Evolutionary conservation across 2,113 vertebrate species (phyloP), one percentile per base, ranked within the genome.

Genomic region (Scartelaos histophorus): DNA sequence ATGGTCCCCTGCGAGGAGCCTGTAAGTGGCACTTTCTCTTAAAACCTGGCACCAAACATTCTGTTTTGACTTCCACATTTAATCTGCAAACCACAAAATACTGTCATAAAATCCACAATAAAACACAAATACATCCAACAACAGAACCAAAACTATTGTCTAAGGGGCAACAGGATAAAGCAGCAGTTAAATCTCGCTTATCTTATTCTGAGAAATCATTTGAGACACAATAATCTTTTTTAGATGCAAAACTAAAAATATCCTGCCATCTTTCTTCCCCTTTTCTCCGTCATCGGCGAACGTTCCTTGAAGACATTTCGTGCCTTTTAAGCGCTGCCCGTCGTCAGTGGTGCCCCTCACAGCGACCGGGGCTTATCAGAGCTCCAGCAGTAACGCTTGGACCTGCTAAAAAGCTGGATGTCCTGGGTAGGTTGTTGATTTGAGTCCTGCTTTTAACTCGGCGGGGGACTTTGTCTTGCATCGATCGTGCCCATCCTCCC

Each of bases 381-480:
- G 54, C 60, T 86, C 53, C 45, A 65, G 70, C 53, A 45, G 70
- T 71, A 60, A 58, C 73, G 35, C 70, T 70, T 56, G 12, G 69
- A 71, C n/a, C 0, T 22, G 49, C 45, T 13, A 13, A 66, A 58
- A 46, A 15, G 43, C 68, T 49, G 49, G 46, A 64, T n/a, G 49
- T 57, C 53, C 15, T 0, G 19, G 13, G 60, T 34, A 45, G 47
- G 35, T 49, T 60, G 64, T 38, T 74, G 71, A 80, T 82, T 75
- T 65, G 60, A 69, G 57, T 25, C 43, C 54, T 54, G 67, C 71
- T 80, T 73, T 84, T 56, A 81, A 72, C 73, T 58, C 66, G 54
- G 60, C 56, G 19, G 71, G 65, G 66, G 19, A 43, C 35, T 69
- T 65, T 2, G 10, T 47, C 19, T 68, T 51, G 19, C 54, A 71